Conservation (phyloP, 2,113 vertebrate genomes). For the Cettia cetti region DNA sequence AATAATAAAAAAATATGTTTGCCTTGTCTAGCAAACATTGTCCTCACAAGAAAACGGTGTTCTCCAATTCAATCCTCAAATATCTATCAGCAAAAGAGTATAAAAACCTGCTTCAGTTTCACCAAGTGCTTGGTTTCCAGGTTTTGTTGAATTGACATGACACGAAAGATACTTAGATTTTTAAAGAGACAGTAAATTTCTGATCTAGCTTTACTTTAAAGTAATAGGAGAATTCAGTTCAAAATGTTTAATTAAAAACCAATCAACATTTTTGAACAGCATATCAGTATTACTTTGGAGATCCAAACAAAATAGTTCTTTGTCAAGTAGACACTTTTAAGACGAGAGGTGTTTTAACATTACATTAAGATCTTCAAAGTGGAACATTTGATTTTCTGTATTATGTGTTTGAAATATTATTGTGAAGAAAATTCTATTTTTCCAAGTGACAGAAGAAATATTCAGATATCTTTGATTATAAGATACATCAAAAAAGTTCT, state of each 20-base stretch:
- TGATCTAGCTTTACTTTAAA: conserved; percentile 1
- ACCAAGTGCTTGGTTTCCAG: background rate
- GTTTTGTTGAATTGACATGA: background rate
- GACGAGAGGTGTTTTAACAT: conserved; percentile 53
- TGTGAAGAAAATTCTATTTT: conserved; percentile 79
- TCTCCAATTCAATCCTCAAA: background rate
- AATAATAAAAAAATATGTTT: background rate
- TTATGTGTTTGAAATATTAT: conserved; percentile 80
- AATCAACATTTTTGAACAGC: conserved; percentile 78
- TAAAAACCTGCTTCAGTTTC: background rate
- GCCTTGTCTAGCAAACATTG: background rate
- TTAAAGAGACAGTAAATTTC: background rate
- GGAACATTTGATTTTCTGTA: conserved; percentile 78
- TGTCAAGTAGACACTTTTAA: conserved; percentile 69
- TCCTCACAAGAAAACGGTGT: background rate
- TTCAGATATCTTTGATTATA: conserved; percentile 80
- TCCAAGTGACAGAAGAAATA: conserved; percentile 76
- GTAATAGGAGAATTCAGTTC: conserved; percentile 24
- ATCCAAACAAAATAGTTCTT: conserved; percentile 80
- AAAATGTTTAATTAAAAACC: conserved; percentile 79
- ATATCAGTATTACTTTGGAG: conserved; percentile 79
- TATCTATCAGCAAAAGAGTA: background rate
- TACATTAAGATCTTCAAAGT: conserved; percentile 73
- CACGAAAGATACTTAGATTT: background rate
- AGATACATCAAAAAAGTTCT: conserved; percentile 67